Base-by-base conservation (phyloP, 2,797 vertebrate genomes). In the Sebastes aleutianus region DNA sequence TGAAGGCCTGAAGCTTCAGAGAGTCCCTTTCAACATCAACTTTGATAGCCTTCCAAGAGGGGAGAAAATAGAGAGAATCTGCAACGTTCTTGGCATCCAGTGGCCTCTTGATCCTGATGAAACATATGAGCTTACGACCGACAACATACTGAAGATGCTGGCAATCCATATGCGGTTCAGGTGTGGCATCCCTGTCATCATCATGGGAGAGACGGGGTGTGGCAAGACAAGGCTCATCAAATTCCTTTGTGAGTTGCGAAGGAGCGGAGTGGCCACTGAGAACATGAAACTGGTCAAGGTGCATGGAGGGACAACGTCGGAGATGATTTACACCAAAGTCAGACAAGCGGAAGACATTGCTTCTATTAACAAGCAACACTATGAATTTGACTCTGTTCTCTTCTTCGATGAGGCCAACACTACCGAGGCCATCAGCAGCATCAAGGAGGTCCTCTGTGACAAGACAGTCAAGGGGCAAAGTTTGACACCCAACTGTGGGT, bases 371-470 rank as follows among this genome's bases (percentile, higher is more conserved):
- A 97, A 94, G 82, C 8, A 76, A 56, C 18, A 92, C 4, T 86
- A 97, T 3, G 84, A 90, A 3, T 92, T 98, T 92, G 96, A 98
- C 85, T 98, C 98, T 0, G 94, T 99, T 78, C 92, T 99, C 32
- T 99, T 99, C 84, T 98, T 99, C 0, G 99, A 99, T 1, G 99
- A 99, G 79, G 98, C 99, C 80, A 99, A 99, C 90, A 98, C 99
- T 0, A 99, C 98, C 0, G 98, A 99, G 79, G 97, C 98, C 5
- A 89, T 99, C 39, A 97, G 97, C 93, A 97, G 97, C 82, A 98
- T 99, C 87, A 99, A 99, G 88, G 99, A 99, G 82, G 95, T 98
- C 6, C 94, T 99, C 59, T 99, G 99, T 65, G 98, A 99, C 82
- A 92, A 22, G 63, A 98, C 97, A 0, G 96, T 97, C 32, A 90